phyloP scores from a whole-genome alignment of 2,113 vertebrate species.

The Falco punctatus region DNA sequence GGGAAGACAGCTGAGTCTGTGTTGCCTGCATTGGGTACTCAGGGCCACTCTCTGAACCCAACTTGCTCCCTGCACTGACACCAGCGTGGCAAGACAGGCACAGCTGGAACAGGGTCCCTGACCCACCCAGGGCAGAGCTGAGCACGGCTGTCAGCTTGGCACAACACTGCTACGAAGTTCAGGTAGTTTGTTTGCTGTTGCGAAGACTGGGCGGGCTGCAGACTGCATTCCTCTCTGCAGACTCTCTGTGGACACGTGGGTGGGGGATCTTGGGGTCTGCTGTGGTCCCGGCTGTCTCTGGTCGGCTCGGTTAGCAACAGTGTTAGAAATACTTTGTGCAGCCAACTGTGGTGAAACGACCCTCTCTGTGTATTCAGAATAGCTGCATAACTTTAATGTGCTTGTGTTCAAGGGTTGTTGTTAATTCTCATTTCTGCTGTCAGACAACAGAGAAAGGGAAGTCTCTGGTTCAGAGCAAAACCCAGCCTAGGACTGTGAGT shows the following conservation, averaged over 20 bases:
- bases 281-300: background rate
- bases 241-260: background rate
- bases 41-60: background rate
- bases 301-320: background rate
- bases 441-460: background rate
- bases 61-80: background rate
- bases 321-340: background rate
- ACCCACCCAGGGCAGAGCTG: background rate
- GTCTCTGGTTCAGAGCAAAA: background rate
- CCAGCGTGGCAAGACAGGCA: background rate
- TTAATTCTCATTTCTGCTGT: background rate
- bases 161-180: accelerated
- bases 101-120: background rate
- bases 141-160: background rate
- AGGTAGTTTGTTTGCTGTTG: background rate
- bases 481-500: background rate
- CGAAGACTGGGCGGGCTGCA: background rate
- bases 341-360: background rate
- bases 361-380: background rate
- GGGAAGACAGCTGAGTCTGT: background rate
- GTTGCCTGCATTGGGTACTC: background rate
- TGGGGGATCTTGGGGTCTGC: background rate
- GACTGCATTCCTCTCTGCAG: background rate
- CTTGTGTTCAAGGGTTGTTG: background rate
- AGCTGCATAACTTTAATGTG: background rate